phyloP scores from a whole-genome alignment of 2,113 vertebrate genomes.

The Aldabrachelys gigantea region DNA sequence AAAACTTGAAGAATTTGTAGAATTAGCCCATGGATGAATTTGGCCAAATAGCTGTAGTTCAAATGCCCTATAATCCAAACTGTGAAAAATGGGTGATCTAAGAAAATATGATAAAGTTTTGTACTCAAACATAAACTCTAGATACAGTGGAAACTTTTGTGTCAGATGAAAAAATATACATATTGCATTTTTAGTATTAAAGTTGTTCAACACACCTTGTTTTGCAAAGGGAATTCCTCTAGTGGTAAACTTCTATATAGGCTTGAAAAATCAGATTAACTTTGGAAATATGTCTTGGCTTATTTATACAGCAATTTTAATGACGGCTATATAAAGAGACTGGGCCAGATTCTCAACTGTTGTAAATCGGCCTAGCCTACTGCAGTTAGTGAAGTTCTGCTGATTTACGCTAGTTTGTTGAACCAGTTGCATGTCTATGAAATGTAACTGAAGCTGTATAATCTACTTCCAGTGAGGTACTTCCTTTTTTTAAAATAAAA shows the following conservation, averaged over 20 bases:
- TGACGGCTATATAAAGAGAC: not conserved
- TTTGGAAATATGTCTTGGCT: not conserved
- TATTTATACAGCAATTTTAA: not conserved
- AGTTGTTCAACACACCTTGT: not conserved
- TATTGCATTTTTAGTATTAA: not conserved
- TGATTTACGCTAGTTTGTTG: not conserved
- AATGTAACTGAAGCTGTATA: not conserved
- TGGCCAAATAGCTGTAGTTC: not conserved
- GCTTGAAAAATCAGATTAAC: not conserved
- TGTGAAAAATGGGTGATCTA: not conserved
- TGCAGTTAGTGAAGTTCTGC: not conserved
- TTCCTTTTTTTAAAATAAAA: not conserved
- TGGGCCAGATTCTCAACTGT: not conserved
- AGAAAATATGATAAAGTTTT: not conserved
- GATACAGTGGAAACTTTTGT: not conserved
- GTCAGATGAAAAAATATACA: not conserved
- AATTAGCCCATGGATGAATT: not conserved
- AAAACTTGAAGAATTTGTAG: fast-evolving
- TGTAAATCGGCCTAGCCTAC: fast-evolving
- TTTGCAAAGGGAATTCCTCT: not conserved
- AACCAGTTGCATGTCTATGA: not conserved
- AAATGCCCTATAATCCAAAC: not conserved
- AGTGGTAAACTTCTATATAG: not conserved
- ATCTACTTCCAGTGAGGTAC: not conserved
- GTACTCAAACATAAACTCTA: not conserved